These are phyloP conservation scores for Mormyrus iriodes DNA, from an alignment of 2,113 vertebrate genomes.

Conservation along the genomic window DNA sequence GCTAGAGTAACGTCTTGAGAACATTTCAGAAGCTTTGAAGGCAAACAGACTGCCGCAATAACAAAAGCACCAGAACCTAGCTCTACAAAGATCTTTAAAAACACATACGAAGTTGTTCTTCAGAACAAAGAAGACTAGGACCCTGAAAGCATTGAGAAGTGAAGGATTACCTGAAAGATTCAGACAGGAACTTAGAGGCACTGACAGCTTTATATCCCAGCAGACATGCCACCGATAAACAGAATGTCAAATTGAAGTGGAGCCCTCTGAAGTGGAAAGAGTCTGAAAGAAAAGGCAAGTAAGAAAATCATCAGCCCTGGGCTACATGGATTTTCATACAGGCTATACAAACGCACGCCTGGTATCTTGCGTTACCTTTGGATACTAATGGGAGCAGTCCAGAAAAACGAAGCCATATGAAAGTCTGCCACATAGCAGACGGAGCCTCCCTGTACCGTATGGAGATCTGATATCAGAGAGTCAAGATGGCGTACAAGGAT, in stretches of 20 bases:
- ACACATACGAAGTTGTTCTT: not conserved
- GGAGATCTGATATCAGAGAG: not conserved
- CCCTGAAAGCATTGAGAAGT: not conserved
- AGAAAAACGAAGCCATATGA: not conserved
- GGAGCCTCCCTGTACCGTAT: not conserved
- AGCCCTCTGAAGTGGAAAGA: not conserved
- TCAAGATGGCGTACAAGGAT: not conserved
- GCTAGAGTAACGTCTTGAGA: not conserved
- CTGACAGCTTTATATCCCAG: not conserved
- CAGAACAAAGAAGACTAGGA: not conserved
- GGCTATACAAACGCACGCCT: not conserved
- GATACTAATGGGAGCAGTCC: not conserved
- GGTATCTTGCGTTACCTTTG: not conserved
- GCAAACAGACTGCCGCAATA: not conserved
- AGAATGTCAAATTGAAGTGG: not conserved
- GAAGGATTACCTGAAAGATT: not conserved
- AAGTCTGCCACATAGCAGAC: not conserved
- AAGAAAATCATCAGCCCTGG: not conserved
- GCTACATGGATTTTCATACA: not conserved
- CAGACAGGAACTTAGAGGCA: not conserved
- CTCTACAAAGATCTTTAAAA: not conserved
- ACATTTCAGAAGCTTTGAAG: not conserved
- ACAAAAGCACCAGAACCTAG: not conserved
- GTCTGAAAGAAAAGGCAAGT: not conserved
- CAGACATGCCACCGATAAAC: not conserved